These are phyloP conservation scores for Tapera naevia DNA, from an alignment of 2,797 vertebrate species.

Conservation along the genomic window DNA sequence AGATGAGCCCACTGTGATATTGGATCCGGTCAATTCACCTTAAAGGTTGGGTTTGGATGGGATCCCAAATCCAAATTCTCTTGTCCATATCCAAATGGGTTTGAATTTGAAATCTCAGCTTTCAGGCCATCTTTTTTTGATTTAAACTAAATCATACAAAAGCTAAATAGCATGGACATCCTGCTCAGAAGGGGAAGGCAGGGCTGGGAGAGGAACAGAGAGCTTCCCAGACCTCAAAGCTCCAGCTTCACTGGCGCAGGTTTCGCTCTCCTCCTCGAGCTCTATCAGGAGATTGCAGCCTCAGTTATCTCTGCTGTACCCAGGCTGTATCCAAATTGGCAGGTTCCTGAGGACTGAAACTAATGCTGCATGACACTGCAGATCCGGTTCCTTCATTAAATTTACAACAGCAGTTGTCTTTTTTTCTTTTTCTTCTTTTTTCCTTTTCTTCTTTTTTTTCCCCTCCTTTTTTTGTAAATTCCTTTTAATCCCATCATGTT, in stretches of 20 bases:
- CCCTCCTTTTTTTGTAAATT: neutral
- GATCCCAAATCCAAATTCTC: neutral
- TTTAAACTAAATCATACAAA: neutral
- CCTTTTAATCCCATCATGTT: conserved; percentile 4
- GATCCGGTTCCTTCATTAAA: neutral
- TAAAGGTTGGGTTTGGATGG: neutral
- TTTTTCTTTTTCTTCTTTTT: neutral
- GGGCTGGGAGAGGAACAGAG: neutral
- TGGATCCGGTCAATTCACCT: neutral
- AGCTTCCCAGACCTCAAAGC: neutral
- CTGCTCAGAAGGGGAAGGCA: neutral
- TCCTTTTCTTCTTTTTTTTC: neutral
- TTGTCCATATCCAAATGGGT: neutral
- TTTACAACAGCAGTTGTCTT: neutral
- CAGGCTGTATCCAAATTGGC: neutral
- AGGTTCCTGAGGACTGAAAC: conserved; percentile 7
- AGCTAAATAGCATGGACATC: neutral
- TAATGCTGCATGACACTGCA: conserved; percentile 5
- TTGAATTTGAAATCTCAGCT: neutral
- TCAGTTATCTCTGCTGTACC: neutral
- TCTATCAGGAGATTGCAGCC: neutral
- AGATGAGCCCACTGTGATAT: neutral
- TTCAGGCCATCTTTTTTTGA: neutral
- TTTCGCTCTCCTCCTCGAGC: neutral
- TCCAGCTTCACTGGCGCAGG: neutral